Base-by-base conservation (phyloP, 2,113 vertebrate genomes). In the Cinclus mexicanus region DNA sequence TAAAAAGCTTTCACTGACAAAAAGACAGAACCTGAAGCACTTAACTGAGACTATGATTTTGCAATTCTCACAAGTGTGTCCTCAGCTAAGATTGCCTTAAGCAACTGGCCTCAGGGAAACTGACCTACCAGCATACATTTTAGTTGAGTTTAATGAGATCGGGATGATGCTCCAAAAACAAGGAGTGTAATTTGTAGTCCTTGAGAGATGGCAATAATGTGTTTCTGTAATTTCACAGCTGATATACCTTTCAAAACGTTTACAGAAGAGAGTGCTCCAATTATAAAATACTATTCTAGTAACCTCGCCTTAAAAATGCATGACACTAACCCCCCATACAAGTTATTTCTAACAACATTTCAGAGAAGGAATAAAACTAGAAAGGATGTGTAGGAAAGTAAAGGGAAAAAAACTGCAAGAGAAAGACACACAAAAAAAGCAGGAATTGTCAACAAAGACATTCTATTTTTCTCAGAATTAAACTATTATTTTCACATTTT, bases 81-180 rank as follows among this genome's bases (percentile, higher is more conserved):
- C 85, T 77, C 75, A 69, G 67, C 75, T 72, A 65, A 87, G 80
- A 86, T 29, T 71, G 83, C 76, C 87, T 89, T 64, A 91, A 95
- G 89, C 87, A 91, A 89, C 49, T 8, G 2, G 82, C 92, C 83
- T 86, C 53, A 20, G 87, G 93, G 65, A 92, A 95, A 63, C 57
- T 85, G 93, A 94, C 93, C 89, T 85, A 95, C 91, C 89, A 83
- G 84, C 16, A 85, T 24, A 24, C 6, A 64, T 91, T 91, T 93
- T 11, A 89, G 42, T 26, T 57, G 49, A 87, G 14, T 67, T 94
- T 87, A 85, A 95, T 94, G 87, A 86, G 75, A 85, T 83, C 65
- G 80, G 55, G 55, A 82, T 67, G 57, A 76, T 17, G 33, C n/a
- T 94, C 28, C 67, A 94, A 79, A 91, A 85, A 59, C 21, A 75